Evolutionary conservation across 2,113 vertebrate genomes (phyloP), one percentile per base, ranked within the genome.

Genomic region (Tragelaphus scriptus): DNA sequence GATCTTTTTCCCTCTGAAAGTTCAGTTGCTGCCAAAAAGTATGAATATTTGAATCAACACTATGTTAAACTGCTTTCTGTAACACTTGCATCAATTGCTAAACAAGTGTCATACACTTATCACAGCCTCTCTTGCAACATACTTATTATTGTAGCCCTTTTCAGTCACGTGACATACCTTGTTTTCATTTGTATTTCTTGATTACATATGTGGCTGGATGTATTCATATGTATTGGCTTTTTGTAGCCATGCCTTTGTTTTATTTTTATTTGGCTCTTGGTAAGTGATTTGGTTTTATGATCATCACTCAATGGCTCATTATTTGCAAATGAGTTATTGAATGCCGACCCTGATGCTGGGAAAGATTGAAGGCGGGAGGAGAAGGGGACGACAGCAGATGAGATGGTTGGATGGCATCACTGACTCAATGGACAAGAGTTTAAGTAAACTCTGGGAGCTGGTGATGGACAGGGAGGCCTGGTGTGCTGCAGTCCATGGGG

Each of bases 131-230:
- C 61, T 23, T 44, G 13, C 21, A 58, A 6, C 15, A 8, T 56
- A 17, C 36, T 85, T 59, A 25, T 5, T 28, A 77, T n/a, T 53
- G 49, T 51, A 86, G 58, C 15, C 40, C 12, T 86, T 92, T 94
- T 84, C 23, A 68, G 49, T 47, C 28, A 36, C 30, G n/a, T 77
- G 19, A 91, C 93, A 56, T 81, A 92, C 36, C 17, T 87, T 65
- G 11, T 53, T 53, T 90, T 85, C 44, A n/a, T 87, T 68, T 95
- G 23, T 56, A 63, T 93, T 93, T 94, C 59, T 58, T 91, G 82
- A 79, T 68, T 79, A 80, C 32, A 53, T 32, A 5, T n/a, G 21
- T 84, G 56, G 13, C 8, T 90, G n/a, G 10, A 7, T 16, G 51
- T 53, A 79, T 32, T 80, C 59, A 79, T 51, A 36, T 19, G 16